Conservation (phyloP, 2,797 vertebrate species). For the Miopithecus talapoin region DNA sequence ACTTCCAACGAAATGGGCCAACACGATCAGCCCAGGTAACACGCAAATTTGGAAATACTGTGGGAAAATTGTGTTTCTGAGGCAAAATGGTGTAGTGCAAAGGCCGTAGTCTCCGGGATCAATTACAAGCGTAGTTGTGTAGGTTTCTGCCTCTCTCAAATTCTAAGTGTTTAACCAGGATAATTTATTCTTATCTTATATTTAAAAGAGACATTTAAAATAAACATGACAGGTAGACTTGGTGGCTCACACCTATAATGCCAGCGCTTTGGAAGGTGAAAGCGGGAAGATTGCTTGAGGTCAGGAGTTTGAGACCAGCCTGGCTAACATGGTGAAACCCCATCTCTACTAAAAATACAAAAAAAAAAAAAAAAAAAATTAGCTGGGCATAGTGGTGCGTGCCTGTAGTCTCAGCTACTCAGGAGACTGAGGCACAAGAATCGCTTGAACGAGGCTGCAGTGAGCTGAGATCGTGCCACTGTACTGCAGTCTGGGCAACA, state of each 20-base stretch:
- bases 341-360: no score
- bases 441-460: rapidly evolving
- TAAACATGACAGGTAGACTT: not conserved
- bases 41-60: not conserved
- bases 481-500: not conserved
- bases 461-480: not conserved
- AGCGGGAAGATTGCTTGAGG: not conserved
- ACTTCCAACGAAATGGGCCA: not conserved
- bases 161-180: not conserved
- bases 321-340: no score
- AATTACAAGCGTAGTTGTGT: not conserved
- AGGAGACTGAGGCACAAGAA: not conserved
- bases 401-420: not conserved
- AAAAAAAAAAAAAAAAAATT: no score
- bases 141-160: not conserved
- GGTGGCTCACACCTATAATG: not conserved
- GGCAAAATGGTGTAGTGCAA: not conserved
- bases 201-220: not conserved
- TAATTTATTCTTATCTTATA: not conserved
- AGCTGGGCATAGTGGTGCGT: no score
- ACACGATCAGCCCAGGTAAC: not conserved
- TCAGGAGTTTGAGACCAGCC: not conserved
- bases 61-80: not conserved
- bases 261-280: not conserved
- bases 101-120: not conserved